Conservation (phyloP, 2,113 vertebrate genomes). For the Platichthys flesus region DNA sequence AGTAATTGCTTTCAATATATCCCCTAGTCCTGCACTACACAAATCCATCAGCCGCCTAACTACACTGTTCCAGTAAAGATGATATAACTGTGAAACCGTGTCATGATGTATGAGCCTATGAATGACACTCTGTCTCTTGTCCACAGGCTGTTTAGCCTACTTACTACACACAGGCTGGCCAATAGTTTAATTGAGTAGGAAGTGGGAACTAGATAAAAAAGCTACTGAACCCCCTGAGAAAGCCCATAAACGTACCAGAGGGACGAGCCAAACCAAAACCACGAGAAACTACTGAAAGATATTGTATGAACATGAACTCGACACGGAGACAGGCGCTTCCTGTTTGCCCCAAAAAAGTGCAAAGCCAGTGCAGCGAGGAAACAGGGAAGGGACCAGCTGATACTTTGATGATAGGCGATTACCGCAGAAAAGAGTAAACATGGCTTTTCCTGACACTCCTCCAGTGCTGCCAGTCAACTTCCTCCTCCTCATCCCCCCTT, state of each 20-base stretch:
- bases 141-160: conserved; percentile 3
- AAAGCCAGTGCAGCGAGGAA: not conserved
- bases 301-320: conserved; percentile 15
- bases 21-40: not conserved
- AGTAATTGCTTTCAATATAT: conserved; percentile 6
- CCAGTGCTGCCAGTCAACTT: conserved; percentile 26
- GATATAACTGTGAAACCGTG: conserved; percentile 12
- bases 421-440: conserved; percentile 53
- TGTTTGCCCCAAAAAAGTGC: conserved; percentile 19
- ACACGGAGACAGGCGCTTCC: conserved; percentile 25
- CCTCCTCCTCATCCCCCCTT: conserved; percentile 22
- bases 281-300: conserved; percentile 30
- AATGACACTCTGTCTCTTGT: not conserved
- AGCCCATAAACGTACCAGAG: conserved; percentile 18
- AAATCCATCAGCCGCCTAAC: not conserved
- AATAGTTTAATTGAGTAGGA: conserved; percentile 50
- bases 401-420: conserved; percentile 46
- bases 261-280: conserved; percentile 40
- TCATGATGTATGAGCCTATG: conserved; percentile 18
- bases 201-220: conserved; percentile 60
- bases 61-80: conserved; percentile 4
- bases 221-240: conserved; percentile 45
- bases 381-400: conserved; percentile 40
- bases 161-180: conserved; percentile 17
- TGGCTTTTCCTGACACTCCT: conserved; percentile 48